Base-by-base conservation (phyloP, 2,888 invertebrate genomes). In the Lithophane ornitopus region DNA sequence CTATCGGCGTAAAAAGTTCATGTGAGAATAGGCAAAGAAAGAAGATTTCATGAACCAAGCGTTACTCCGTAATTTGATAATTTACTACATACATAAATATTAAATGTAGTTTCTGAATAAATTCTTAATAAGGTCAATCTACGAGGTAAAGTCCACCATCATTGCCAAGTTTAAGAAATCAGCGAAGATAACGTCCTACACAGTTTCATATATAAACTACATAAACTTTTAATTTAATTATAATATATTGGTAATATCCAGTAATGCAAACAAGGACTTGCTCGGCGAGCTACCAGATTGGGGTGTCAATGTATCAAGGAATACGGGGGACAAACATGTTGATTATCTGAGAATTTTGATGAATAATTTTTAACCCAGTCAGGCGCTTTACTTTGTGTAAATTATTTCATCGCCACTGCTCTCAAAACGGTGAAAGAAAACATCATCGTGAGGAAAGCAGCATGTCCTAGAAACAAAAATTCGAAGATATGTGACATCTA, bases 231-330 rank as follows among this genome's bases (percentile, higher is more conserved):
- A 88, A 89, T 89, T 89, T 89, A 90, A 89, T 90, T 89, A 88
- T 90, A 91, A 92, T 91, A 89, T 89, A 89, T 90, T 87, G 90
- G 88, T 92, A 90, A 90, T 90, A 90, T 88, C 84, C 86, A 91
- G 90, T 91, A 90, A 90, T 91, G 91, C 89, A 90, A 91, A 92
- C 91, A 91, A 89, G 90, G 89, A 77, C 85, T 76, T 79, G 89
- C 84, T 87, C 85, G 78, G 83, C 85, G 80, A 85, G 87, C 89
- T 91, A 90, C 89, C 81, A 84, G 83, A 74, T 78, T 82, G 74
- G 76, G 73, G 61, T 78, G 85, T 46, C 68, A 62, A 83, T 52
- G 11, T 14, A 8, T 8, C 11, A 11, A 59, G 8, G 34, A 34
- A 52, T 19, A 34, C 0, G 34, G 7, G 34, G 26, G 34, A 59